Percentiles rank a stretch among this genome's conserved stretches.
Evolutionary conservation across 2,888 invertebrate species (phyloP).

Genomic region (Nysson spinosus): DNA sequence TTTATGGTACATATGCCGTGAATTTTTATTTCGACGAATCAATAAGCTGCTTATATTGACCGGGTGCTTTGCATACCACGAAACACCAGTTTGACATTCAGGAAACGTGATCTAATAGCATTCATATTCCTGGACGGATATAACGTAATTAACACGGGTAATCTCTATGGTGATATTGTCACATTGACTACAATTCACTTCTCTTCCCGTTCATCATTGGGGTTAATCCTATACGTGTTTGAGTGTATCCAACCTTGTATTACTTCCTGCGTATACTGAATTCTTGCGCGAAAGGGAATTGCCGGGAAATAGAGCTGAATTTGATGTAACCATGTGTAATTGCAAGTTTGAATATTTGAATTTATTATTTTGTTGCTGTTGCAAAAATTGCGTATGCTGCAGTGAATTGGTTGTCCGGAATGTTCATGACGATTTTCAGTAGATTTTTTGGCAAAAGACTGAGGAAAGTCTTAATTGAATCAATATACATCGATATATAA

Average conservation of each 20-base stretch:
- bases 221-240: constrained; percentile 41
- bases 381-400: too few relatives aligned
- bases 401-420: too few relatives aligned
- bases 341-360: background rate
- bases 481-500: too few relatives aligned
- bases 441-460: too few relatives aligned
- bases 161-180: constrained; percentile 20
- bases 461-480: too few relatives aligned
- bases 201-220: constrained; percentile 31
- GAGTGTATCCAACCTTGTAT: constrained; percentile 41
- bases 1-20: too few relatives aligned
- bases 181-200: constrained; percentile 35
- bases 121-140: constrained; percentile 15
- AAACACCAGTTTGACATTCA: too few relatives aligned
- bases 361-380: background rate
- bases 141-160: constrained; percentile 37
- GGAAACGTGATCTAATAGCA: too few relatives aligned
- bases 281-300: constrained; percentile 6
- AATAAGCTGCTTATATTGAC: too few relatives aligned
- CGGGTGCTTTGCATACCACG: too few relatives aligned
- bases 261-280: constrained; percentile 36
- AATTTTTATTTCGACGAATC: too few relatives aligned
- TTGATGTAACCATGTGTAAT: constrained; percentile 1
- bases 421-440: too few relatives aligned
- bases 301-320: constrained; percentile 10